Base-by-base conservation (phyloP, 2,113 vertebrate genomes). In the Anser brachyrhynchus region DNA sequence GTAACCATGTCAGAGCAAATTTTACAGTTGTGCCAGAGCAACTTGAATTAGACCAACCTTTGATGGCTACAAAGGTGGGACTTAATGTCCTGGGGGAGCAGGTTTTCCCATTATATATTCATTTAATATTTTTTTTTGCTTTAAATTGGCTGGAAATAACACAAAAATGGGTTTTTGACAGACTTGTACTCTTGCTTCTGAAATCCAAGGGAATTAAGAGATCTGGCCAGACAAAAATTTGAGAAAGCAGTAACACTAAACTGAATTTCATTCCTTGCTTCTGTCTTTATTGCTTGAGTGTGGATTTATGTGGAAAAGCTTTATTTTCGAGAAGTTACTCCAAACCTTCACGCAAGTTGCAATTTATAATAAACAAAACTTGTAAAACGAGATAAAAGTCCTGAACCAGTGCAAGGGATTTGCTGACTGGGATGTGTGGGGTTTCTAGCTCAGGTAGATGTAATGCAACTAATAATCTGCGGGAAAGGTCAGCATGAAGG, bases 11-110 rank as follows among this genome's bases (percentile, higher is more conserved):
- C 75, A 84, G 55, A 78, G 81, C 61, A 62, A 64, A 81, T 81
- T 87, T 39, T 73, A 51, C 77, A 89, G 51, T 41, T 81, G 5
- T 46, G 65, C 37, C 23, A 31, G 71, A 62, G 51, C 54, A 77
- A 92, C 91, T 91, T 66, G 87, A 91, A 74, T 89, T 62, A 91
- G 44, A 54, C 23, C 90, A 75, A 93, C 39, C 69, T 92, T 87
- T 91, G 91, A 89, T 91, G 41, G 55, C 70, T 92, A 75, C 65
- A 96, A 92, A 96, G 73, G 61, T 69, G 78, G 77, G 77, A 51
- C 46, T 78, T 72, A 28, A 43, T 84, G 55, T 51, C 77, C 73
- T 0, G 0, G 37, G 87, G 46, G 92, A 94, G 35, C 26, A 87
- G 65, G 13, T 84, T 94, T 92, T 87, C 69, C 44, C 33, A 31